These are phyloP conservation scores for Vireo griseus DNA, from an alignment of 2,797 vertebrate genomes.

Conservation along the genomic window DNA sequence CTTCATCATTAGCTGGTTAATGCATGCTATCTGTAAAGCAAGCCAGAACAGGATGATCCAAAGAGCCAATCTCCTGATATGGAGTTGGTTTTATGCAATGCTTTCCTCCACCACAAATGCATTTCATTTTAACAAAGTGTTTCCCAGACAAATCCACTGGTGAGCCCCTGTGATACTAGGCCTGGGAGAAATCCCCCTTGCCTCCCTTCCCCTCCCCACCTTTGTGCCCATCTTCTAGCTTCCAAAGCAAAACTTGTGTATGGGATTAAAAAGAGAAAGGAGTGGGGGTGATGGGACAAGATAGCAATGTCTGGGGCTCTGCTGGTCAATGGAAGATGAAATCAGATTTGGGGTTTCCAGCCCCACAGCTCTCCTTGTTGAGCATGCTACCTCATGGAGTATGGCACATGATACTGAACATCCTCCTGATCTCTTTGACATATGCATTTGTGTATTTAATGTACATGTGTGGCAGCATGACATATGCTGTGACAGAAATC, in stretches of 20 bases:
- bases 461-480: background rate
- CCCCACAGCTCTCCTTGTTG: background rate
- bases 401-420: background rate
- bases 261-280: background rate
- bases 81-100: background rate
- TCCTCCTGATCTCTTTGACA: accelerated
- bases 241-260: background rate
- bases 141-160: background rate
- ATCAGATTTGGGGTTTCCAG: background rate
- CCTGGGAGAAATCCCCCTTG: background rate
- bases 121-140: background rate
- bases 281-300: accelerated
- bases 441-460: background rate
- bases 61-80: background rate
- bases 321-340: background rate
- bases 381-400: background rate
- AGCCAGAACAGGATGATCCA: background rate
- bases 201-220: background rate
- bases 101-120: background rate
- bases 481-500: background rate
- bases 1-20: constrained; percentile 32
- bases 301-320: background rate
- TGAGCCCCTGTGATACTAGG: background rate
- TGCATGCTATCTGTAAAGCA: background rate
- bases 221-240: background rate